phyloP scores from a whole-genome alignment of 2,113 vertebrate species.

The Sapajus apella region DNA sequence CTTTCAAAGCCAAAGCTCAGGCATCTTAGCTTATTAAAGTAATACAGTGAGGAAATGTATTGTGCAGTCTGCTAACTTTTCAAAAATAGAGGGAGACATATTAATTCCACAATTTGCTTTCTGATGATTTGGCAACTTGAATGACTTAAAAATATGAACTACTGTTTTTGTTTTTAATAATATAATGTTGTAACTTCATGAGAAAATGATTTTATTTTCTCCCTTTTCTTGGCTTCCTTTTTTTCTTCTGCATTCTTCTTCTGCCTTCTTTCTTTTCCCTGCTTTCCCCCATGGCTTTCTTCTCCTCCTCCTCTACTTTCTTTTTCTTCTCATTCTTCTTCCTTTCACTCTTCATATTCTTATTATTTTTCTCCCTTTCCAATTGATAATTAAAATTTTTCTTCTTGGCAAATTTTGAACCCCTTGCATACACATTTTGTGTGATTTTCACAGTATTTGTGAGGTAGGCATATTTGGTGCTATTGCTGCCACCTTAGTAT shows the following conservation, averaged over 20 bases:
- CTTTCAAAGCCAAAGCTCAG: background rate
- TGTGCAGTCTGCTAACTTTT: background rate
- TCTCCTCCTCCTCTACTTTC: background rate
- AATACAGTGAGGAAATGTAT: background rate
- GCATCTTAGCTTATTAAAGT: background rate
- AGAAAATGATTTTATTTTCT: background rate
- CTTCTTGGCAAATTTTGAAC: background rate
- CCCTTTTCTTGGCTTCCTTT: background rate
- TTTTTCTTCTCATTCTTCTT: background rate
- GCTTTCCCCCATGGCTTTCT: too few relatives aligned
- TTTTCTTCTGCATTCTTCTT: background rate
- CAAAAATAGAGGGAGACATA: background rate
- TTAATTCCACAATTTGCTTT: background rate
- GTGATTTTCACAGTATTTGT: background rate
- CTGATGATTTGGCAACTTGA: background rate
- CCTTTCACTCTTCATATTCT: background rate
- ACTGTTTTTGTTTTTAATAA: background rate
- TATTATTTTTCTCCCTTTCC: background rate
- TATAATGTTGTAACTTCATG: background rate
- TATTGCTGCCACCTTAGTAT: background rate
- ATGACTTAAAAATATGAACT: background rate
- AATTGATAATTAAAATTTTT: background rate
- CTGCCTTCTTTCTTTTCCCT: background rate
- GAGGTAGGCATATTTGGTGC: background rate
- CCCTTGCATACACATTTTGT: background rate